Evolutionary conservation across 64 coral and sea anemone species (phyloP), one percentile per base, ranked within the genome.

Genomic region (Stichodactyla helianthus): DNA sequence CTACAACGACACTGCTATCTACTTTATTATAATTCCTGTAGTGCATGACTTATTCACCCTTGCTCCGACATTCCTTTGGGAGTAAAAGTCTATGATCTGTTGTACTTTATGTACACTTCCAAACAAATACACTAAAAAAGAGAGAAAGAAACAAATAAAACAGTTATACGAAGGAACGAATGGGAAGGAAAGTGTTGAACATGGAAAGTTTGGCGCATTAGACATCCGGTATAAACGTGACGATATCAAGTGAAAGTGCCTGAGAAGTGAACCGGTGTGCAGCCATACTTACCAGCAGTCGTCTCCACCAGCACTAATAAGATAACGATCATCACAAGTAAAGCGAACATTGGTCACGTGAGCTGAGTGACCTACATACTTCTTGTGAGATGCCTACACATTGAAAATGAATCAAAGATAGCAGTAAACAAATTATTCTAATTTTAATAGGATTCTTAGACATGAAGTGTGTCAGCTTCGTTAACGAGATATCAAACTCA

Each of bases 261-360:
- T 20, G 5, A 68, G n/a, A 68, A 9, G 9, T 8, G 65, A 7
- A 44, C 2, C 35, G 35, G 65, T 62, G 18, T 18, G 19, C 18
- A 85, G 35, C 17, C 22, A 5, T 13, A 91, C 95, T 94, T 74
- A 98, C 95, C 95, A 92, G 79, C 92, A 98, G 61, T 98, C 95
- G 59, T 98, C 95, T 57, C 95, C 95, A 17, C 95, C 95, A 17
- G 95, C 89, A 74, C 89, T 92, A 12, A 98, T 85, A 22, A 98
- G 85, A 65, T 87, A 89, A 54, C 95, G 89, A 79, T 98, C 95
- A 85, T 98, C 95, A 79, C 85, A 92, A 4, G 92, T 98, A 62
- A 98, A 98, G 27, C 95, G 92, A 19, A 98, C 95, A 58, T 98
- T 98, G 77, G 95, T 94, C 95, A 98, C 95, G 82, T 98, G 95